Evolutionary conservation across 2,888 invertebrate species (phyloP).

Genomic region (Apotomis turbidana): DNA sequence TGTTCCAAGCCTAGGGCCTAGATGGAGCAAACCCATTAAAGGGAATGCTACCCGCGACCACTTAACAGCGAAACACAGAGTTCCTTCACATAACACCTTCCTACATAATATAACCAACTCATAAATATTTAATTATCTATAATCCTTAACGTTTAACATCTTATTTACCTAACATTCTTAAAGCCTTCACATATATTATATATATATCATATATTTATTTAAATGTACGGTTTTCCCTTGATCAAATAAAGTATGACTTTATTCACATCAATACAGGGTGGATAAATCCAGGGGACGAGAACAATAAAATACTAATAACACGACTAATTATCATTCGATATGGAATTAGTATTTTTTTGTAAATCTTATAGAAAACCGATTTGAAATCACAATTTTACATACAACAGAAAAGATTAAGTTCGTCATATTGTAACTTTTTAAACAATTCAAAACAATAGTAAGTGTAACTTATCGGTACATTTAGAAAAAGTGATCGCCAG

Average conservation of each 20-base stretch:
- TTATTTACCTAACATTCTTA: constrained; percentile 33
- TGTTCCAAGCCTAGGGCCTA: too few relatives aligned
- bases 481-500: too few relatives aligned
- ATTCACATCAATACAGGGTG: too few relatives aligned
- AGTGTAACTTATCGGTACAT: not conserved
- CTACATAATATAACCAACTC: constrained; percentile 12
- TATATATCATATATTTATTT: constrained; percentile 7
- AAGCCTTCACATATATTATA: constrained; percentile 33
- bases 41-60: too few relatives aligned
- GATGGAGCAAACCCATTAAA: too few relatives aligned
- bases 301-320: too few relatives aligned
- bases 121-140: constrained; percentile 36
- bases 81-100: not conserved
- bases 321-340: too few relatives aligned
- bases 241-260: too few relatives aligned
- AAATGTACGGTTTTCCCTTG: constrained; percentile 17
- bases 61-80: too few relatives aligned
- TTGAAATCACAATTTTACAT: not conserved
- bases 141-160: constrained; percentile 25
- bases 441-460: not conserved
- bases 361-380: not conserved
- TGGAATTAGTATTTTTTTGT: not conserved
- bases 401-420: not conserved
- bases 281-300: too few relatives aligned
- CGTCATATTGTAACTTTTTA: not conserved